phyloP scores from a whole-genome alignment of 1,140 invertebrate genomes.

The Cydia splendana region DNA sequence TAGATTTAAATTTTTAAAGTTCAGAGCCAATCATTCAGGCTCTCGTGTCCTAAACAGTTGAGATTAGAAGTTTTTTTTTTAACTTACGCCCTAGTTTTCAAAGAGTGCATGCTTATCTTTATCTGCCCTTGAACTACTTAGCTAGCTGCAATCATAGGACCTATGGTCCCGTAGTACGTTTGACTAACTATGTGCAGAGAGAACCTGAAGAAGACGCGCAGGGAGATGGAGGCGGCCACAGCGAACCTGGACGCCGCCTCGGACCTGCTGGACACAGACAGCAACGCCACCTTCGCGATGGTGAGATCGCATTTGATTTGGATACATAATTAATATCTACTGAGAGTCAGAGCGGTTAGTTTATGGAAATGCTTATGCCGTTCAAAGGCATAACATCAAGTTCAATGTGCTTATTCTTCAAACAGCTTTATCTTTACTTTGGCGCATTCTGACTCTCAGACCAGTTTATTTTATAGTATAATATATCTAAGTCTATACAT shows the following conservation, averaged over 20 bases:
- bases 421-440: neutral
- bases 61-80: neutral
- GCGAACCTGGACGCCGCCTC: conserved; percentile 88
- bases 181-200: conserved; percentile 77
- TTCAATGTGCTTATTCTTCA: neutral
- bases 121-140: neutral
- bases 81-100: neutral
- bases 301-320: conserved; percentile 80
- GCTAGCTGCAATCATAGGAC: neutral
- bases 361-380: too few relatives aligned
- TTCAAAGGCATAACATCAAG: conserved; percentile 19
- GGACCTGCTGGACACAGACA: conserved; percentile 90
- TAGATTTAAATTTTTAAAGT: too few relatives aligned
- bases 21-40: too few relatives aligned
- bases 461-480: neutral
- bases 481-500: too few relatives aligned
- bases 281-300: conserved; percentile 92
- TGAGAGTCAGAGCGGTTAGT: conserved; percentile 34
- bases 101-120: neutral
- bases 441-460: neutral
- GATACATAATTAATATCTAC: conserved; percentile 7
- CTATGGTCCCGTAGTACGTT: neutral
- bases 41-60: neutral
- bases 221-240: conserved; percentile 90
- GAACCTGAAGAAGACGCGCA: conserved; percentile 93